A percentile compares a stretch with the other conserved stretches of the same genome.
Conservation (phyloP, 2,888 invertebrate genomes). For the Odontomyia ornata region DNA sequence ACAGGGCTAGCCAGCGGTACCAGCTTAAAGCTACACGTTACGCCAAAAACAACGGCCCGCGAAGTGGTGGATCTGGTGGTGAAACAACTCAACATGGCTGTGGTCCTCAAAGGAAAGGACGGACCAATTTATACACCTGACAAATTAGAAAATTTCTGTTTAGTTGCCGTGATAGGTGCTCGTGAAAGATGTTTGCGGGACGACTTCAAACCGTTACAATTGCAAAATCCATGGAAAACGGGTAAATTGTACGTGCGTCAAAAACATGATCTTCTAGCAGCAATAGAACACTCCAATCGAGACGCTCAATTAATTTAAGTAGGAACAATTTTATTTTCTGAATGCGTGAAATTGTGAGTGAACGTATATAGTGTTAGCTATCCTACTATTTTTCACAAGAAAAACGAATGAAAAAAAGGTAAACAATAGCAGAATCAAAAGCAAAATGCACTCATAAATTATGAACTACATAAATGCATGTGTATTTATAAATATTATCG, state of each 20-base stretch:
- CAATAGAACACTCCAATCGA: constrained; percentile 86
- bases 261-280: constrained; percentile 88
- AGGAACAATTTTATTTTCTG: constrained; percentile 12
- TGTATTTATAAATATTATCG: background rate
- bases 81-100: constrained; percentile 94
- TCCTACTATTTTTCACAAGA: background rate
- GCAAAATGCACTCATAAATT: background rate
- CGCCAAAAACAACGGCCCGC: constrained; percentile 89
- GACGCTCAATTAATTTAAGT: constrained; percentile 68
- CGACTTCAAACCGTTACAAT: constrained; percentile 90
- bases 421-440: background rate
- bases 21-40: constrained; percentile 92
- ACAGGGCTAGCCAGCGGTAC: constrained; percentile 93
- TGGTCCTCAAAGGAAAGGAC: constrained; percentile 83
- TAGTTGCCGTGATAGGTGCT: constrained; percentile 95
- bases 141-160: constrained; percentile 86
- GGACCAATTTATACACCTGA: constrained; percentile 88
- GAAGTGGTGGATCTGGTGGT: constrained; percentile 97
- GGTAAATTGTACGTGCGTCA: constrained; percentile 92
- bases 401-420: too few relatives aligned
- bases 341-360: background rate
- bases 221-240: constrained; percentile 96
- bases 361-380: background rate
- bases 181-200: constrained; percentile 92
- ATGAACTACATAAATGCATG: background rate